A percentile compares a stretch with the other conserved stretches of the same genome.
phyloP scores from a whole-genome alignment of 2,888 invertebrate species.

The Eurois occulta region DNA sequence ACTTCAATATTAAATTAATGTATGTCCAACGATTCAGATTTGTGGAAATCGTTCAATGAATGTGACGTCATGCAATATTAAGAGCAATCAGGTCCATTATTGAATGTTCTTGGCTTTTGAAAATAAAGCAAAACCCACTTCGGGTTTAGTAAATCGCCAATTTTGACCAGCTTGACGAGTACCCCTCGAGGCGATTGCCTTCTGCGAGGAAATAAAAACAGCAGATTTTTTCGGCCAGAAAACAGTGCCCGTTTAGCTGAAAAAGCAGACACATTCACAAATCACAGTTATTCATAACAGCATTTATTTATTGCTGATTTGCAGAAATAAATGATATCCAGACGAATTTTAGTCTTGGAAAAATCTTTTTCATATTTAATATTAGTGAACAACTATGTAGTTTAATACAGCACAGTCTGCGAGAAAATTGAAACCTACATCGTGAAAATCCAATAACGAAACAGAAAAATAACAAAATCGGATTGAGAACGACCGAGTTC shows the following conservation, averaged over 20 bases:
- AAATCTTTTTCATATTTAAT: not conserved
- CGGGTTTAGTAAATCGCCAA: not conserved
- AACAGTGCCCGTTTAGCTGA: not conserved
- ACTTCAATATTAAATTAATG: slow-evolving; percentile 14
- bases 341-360: not conserved
- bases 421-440: slow-evolving; percentile 1
- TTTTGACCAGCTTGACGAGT: not conserved
- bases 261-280: not conserved
- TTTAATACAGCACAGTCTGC: not conserved
- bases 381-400: not conserved
- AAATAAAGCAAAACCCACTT: not conserved
- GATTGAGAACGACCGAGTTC: slow-evolving; percentile 43
- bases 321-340: not conserved
- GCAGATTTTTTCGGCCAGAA: not conserved
- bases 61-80: not conserved
- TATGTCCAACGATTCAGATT: not conserved
- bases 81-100: not conserved
- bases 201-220: not conserved
- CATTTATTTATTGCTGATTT: not conserved
- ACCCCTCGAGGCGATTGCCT: not conserved
- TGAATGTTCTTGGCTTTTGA: not conserved
- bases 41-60: not conserved
- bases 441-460: slow-evolving; percentile 2
- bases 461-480: slow-evolving; percentile 5
- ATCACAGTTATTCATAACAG: not conserved